These are phyloP conservation scores for Phorcus lineatus DNA, from an alignment of 2,888 invertebrate species.

Conservation along the genomic window DNA sequence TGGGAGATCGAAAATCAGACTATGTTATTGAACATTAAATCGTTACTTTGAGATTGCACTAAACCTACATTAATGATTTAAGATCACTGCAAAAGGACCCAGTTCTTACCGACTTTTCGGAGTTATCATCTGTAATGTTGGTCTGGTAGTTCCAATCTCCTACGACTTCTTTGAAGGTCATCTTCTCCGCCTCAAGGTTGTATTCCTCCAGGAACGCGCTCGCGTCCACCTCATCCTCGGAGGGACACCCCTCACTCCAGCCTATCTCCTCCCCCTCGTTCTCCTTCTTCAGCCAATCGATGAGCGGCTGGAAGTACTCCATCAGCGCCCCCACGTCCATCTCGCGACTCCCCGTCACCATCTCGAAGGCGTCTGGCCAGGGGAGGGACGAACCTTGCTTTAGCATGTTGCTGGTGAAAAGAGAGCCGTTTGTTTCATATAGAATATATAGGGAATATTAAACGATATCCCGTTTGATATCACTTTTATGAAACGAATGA, in stretches of 20 bases:
- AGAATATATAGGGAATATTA: too few relatives aligned
- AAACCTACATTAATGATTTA: too few relatives aligned
- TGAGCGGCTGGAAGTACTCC: slow-evolving; percentile 88
- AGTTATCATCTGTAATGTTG: slow-evolving; percentile 21
- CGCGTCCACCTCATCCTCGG: slow-evolving; percentile 38
- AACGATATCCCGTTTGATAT: too few relatives aligned
- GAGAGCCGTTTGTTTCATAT: too few relatives aligned
- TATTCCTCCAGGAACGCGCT: slow-evolving; percentile 52
- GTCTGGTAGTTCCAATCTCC: slow-evolving; percentile 23
- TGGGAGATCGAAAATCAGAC: too few relatives aligned
- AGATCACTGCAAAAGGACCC: too few relatives aligned
- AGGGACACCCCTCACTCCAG: slow-evolving; percentile 51
- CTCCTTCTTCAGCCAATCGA: slow-evolving; percentile 82
- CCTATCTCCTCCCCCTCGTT: slow-evolving; percentile 37
- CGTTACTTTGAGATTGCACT: too few relatives aligned
- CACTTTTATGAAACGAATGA: too few relatives aligned
- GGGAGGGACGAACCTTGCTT: slow-evolving; percentile 77
- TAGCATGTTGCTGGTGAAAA: slow-evolving; percentile 73
- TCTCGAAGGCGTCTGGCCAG: slow-evolving; percentile 85
- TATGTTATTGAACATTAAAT: too few relatives aligned
- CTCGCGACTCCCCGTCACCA: slow-evolving; percentile 83
- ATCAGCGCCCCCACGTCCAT: slow-evolving; percentile 87
- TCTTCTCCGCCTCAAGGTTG: slow-evolving; percentile 40
- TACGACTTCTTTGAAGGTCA: slow-evolving; percentile 30
- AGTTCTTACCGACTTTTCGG: slow-evolving; percentile 2